These are phyloP conservation scores for Tenualosa thibaudeaui DNA, from an alignment of 2,797 vertebrate genomes.

Conservation along the genomic window DNA sequence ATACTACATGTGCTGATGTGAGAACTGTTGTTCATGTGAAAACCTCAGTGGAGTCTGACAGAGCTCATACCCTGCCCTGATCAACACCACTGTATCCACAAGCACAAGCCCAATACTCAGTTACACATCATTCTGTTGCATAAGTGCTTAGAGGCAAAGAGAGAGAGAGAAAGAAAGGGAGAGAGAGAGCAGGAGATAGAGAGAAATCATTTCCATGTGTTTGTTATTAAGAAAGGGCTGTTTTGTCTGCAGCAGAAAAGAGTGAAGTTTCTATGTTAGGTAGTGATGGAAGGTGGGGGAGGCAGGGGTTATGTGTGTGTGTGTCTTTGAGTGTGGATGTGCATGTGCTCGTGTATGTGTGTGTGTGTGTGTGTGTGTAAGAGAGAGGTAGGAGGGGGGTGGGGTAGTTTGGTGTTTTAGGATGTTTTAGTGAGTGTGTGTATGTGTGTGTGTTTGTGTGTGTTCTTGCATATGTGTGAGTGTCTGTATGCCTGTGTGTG, in stretches of 20 bases:
- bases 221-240: not conserved
- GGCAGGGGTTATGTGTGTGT: not conserved
- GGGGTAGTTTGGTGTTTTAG: too few relatives aligned
- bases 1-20: not conserved
- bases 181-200: not conserved
- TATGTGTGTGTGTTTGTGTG: not conserved
- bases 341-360: not conserved
- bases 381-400: not conserved
- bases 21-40: not conserved
- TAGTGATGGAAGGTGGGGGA: not conserved
- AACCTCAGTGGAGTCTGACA: not conserved
- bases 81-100: not conserved
- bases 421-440: not conserved
- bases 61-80: not conserved
- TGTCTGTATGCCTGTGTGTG: not conserved
- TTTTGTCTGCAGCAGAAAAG: not conserved
- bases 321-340: not conserved
- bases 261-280: not conserved
- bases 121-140: not conserved
- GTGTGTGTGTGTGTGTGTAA: constrained; percentile 25
- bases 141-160: not conserved
- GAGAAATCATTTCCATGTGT: constrained; percentile 16
- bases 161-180: not conserved
- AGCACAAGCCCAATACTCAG: not conserved
- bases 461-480: not conserved